These are phyloP conservation scores for Gymnothorax reevesii DNA, from an alignment of 2,797 vertebrate genomes.

Conservation along the genomic window DNA sequence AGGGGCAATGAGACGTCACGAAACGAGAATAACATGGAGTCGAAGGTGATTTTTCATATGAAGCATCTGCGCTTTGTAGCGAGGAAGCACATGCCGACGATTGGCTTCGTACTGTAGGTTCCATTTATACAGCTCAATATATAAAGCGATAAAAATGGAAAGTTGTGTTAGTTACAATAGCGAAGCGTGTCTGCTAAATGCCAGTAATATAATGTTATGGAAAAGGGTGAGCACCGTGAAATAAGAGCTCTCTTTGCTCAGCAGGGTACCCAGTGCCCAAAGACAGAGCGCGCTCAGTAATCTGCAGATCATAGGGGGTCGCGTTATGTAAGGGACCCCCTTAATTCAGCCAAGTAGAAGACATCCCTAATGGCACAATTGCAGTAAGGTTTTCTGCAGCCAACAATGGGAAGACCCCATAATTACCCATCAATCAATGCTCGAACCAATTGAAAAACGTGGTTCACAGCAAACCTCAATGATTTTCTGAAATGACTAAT, in stretches of 20 bases:
- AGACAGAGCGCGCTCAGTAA: constrained; percentile 36
- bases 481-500: not conserved
- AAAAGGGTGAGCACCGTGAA: not conserved
- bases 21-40: too few species aligned
- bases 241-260: constrained; percentile 22
- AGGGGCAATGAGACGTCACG: too few species aligned
- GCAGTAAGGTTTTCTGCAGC: not conserved
- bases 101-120: not conserved
- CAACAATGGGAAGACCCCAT: not conserved
- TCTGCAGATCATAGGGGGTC: not conserved
- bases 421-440: not conserved
- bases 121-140: too few species aligned
- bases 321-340: not conserved
- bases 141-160: too few species aligned
- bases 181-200: not conserved
- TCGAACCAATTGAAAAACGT: not conserved
- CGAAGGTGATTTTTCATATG: too few species aligned
- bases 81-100: too few species aligned
- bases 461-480: not conserved
- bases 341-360: not conserved
- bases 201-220: not conserved
- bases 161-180: not conserved
- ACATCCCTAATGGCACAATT: not conserved
- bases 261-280: constrained; percentile 37
- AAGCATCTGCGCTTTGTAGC: too few species aligned